Conservation (phyloP, 2,888 invertebrate species). For the Gortyna flavago region DNA sequence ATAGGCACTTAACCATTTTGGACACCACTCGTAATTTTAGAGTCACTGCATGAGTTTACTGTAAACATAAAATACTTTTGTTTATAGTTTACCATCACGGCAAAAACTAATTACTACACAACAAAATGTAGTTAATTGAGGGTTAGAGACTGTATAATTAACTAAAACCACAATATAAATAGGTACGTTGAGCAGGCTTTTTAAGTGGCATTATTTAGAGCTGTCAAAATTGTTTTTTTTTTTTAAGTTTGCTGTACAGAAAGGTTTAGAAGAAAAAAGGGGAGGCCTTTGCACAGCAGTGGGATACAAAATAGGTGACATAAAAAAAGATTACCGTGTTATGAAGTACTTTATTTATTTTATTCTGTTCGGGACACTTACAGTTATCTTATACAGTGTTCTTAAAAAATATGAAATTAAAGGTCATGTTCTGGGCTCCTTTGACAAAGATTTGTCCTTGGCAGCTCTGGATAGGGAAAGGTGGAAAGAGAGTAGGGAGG, state of each 20-base stretch:
- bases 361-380: background rate
- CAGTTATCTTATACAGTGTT: background rate
- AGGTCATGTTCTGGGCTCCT: too few relatives aligned
- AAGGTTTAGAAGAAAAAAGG: too few relatives aligned
- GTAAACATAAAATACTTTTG: constrained; percentile 23
- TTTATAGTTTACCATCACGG: background rate
- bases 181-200: background rate
- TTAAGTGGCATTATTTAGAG: background rate
- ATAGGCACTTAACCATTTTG: constrained; percentile 24
- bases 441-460: too few relatives aligned
- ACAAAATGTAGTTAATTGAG: constrained; percentile 18
- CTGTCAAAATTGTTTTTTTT: background rate
- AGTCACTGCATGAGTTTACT: constrained; percentile 15
- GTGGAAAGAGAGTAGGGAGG: too few relatives aligned
- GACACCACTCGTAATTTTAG: constrained; percentile 6
- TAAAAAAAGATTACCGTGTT: too few relatives aligned
- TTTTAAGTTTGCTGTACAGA: background rate
- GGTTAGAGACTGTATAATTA: constrained; percentile 5
- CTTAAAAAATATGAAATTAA: too few relatives aligned
- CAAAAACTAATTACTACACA: constrained; percentile 11
- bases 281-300: too few relatives aligned
- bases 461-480: too few relatives aligned
- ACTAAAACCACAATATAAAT: background rate
- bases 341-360: background rate
- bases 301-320: too few relatives aligned